These are phyloP conservation scores for Eupelmus urozonus DNA, from an alignment of 2,888 invertebrate genomes.

Conservation along the genomic window DNA sequence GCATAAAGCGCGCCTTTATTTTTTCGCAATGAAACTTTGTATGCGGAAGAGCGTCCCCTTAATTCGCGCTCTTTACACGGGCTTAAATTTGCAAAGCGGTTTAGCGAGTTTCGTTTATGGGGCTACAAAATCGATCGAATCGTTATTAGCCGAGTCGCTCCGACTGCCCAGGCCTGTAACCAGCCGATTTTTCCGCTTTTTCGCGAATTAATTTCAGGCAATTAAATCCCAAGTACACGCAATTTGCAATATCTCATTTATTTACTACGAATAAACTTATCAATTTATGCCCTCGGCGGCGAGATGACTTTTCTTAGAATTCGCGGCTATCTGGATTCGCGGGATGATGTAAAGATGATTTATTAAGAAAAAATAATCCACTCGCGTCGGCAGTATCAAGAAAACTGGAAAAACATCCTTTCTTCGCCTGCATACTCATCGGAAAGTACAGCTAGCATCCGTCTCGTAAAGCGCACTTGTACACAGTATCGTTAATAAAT, in stretches of 20 bases:
- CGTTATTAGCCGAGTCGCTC: background rate
- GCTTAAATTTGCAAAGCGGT: background rate
- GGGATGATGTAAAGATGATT: no score
- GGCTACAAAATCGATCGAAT: background rate
- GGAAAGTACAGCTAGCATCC: no score
- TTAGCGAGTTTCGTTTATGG: background rate
- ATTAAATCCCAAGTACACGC: background rate
- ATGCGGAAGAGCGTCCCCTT: background rate
- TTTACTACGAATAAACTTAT: slow-evolving; percentile 18
- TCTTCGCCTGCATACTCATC: no score
- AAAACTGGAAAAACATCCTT: no score
- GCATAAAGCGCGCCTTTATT: background rate
- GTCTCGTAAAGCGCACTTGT: no score
- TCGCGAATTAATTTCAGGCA: background rate
- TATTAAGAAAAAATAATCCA: no score
- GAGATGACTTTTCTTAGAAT: background rate
- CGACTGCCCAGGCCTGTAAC: background rate
- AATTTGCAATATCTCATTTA: background rate
- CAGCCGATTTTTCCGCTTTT: background rate
- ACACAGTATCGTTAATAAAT: no score
- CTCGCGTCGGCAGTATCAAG: no score
- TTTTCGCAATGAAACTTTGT: slow-evolving; percentile 15
- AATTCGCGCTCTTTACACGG: background rate
- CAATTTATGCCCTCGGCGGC: background rate
- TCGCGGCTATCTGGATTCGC: no score